Evolutionary conservation across 2,888 invertebrate species (phyloP).

Genomic region (Drosophila pullipes): DNA sequence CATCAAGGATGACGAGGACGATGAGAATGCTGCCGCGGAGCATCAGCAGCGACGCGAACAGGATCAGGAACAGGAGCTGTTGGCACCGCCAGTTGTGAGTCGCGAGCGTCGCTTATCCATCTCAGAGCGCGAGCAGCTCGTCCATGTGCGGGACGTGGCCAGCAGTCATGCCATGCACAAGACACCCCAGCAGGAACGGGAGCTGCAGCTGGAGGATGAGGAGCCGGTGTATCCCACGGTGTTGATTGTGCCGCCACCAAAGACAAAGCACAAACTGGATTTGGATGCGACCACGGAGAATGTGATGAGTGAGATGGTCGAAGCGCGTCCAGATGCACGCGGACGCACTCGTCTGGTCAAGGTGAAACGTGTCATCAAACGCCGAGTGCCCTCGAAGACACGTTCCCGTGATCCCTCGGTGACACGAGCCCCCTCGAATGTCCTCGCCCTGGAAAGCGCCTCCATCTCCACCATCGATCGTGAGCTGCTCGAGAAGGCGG

Average conservation of each 20-base stretch:
- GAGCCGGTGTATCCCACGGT: slow-evolving; percentile 67
- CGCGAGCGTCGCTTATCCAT: slow-evolving; percentile 83
- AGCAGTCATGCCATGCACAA: slow-evolving; percentile 75
- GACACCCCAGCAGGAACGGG: slow-evolving; percentile 46
- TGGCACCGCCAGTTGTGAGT: slow-evolving; percentile 63
- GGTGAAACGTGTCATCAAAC: slow-evolving; percentile 82
- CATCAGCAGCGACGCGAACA: slow-evolving; percentile 66
- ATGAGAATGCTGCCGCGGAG: slow-evolving; percentile 44
- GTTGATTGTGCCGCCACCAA: slow-evolving; percentile 50
- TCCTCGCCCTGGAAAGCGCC: slow-evolving; percentile 22
- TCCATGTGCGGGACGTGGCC: slow-evolving; percentile 80
- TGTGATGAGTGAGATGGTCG: slow-evolving; percentile 77
- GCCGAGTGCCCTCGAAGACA: slow-evolving; percentile 82
- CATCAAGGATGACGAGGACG: slow-evolving; percentile 68
- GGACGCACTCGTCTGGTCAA: slow-evolving; percentile 83
- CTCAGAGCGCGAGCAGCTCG: slow-evolving; percentile 82
- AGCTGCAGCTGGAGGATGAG: slow-evolving; percentile 15
- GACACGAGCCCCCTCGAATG: slow-evolving; percentile 56
- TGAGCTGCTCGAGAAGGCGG: slow-evolving; percentile 59
- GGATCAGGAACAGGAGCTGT: slow-evolving; percentile 53
- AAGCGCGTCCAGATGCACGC: slow-evolving; percentile 82
- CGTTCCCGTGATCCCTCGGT: slow-evolving; percentile 82
- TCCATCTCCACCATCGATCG: slow-evolving; percentile 57
- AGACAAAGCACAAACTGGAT: slow-evolving; percentile 42
- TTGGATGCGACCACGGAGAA: slow-evolving; percentile 57